A percentile compares a stretch with the other conserved stretches of the same genome.
These are phyloP conservation scores for Eremophila alpestris DNA, from an alignment of 2,797 vertebrate species.

Conservation along the genomic window DNA sequence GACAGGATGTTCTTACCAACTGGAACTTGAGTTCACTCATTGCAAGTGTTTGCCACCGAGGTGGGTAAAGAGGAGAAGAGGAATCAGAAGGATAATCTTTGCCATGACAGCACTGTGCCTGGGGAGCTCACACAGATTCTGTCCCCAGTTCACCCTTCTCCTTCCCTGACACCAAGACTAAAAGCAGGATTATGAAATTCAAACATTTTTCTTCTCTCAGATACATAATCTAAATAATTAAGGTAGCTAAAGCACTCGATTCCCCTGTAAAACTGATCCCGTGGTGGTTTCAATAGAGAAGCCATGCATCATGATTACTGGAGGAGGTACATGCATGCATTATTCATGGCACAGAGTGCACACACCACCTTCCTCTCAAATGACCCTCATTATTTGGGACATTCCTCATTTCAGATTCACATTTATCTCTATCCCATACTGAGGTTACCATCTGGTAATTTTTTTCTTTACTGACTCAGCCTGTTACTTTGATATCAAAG, in stretches of 20 bases:
- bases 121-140: not conserved
- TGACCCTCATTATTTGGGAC: slow-evolving; percentile 51
- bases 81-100: not conserved
- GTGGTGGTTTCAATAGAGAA: slow-evolving; percentile 24
- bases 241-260: slow-evolving; percentile 19
- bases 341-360: slow-evolving; percentile 64
- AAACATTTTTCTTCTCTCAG: slow-evolving; percentile 18
- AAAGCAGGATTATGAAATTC: slow-evolving; percentile 17
- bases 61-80: not conserved
- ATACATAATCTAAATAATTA: slow-evolving; percentile 54
- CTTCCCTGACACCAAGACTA: not conserved
- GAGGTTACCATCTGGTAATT: slow-evolving; percentile 42
- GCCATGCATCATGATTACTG: slow-evolving; percentile 44
- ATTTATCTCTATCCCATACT: slow-evolving; percentile 58
- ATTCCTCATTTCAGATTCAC: slow-evolving; percentile 41
- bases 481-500: slow-evolving; percentile 44
- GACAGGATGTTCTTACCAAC: not conserved
- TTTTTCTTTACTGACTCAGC: slow-evolving; percentile 34
- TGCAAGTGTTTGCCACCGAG: not conserved
- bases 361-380: slow-evolving; percentile 14
- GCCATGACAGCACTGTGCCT: not conserved
- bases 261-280: slow-evolving; percentile 20
- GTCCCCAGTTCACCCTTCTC: not conserved
- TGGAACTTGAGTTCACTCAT: not conserved
- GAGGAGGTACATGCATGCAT: slow-evolving; percentile 19